phyloP scores from a whole-genome alignment of 2,113 vertebrate genomes.

The Charadrius vociferus region DNA sequence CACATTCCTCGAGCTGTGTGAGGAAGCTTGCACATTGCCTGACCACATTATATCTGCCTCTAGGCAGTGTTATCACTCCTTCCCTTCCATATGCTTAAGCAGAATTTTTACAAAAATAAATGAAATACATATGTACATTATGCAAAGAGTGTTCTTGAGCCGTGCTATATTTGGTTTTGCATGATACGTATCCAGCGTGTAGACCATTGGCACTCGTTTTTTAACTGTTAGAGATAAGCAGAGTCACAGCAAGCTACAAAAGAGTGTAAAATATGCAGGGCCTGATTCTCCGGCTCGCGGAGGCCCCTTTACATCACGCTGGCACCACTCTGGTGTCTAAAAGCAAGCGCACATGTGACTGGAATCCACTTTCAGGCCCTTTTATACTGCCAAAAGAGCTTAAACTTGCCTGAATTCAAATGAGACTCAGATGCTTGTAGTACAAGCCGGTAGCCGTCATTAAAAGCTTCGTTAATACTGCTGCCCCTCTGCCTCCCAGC shows the following conservation, averaged over 20 bases:
- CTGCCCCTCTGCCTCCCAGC: neutral
- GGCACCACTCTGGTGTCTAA: conserved; percentile 50
- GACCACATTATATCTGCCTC: conserved; percentile 72
- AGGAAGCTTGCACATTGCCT: conserved; percentile 72
- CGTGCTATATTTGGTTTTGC: conserved; percentile 72
- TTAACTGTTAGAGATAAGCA: conserved; percentile 67
- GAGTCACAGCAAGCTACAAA: conserved; percentile 64
- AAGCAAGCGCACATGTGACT: conserved; percentile 66
- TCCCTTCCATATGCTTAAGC: conserved; percentile 73
- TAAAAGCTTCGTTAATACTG: neutral
- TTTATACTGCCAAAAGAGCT: conserved; percentile 68
- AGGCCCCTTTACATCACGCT: conserved; percentile 66
- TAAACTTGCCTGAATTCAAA: conserved; percentile 69
- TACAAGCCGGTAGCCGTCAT: neutral
- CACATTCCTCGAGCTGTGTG: conserved; percentile 68
- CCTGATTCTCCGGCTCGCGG: conserved; percentile 57
- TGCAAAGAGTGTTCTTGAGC: conserved; percentile 75
- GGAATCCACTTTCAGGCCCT: conserved; percentile 66
- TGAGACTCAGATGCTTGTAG: conserved; percentile 54
- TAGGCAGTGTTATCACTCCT: conserved; percentile 73
- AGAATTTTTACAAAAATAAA: conserved; percentile 75
- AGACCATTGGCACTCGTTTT: conserved; percentile 67
- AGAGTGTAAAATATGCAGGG: conserved; percentile 65
- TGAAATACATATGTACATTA: conserved; percentile 77
- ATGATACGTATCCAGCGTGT: conserved; percentile 70